Evolutionary conservation across 2,113 vertebrate species (phyloP).

Genomic region (Peromyscus leucopus): DNA sequence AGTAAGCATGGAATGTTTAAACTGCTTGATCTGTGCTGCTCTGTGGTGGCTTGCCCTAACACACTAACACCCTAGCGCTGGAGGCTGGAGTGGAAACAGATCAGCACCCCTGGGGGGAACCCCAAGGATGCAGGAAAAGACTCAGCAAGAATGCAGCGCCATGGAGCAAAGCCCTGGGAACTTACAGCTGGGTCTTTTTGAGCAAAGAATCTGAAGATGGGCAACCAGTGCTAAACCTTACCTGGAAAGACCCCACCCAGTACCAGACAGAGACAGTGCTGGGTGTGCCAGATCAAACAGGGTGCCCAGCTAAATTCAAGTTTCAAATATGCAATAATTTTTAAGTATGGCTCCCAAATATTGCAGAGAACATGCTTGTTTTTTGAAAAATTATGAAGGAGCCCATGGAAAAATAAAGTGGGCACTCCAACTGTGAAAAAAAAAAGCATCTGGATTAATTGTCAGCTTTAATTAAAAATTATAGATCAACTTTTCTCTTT

Average conservation of each 20-base stretch:
- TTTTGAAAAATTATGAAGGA: background rate
- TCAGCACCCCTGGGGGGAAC: accelerated
- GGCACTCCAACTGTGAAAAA: background rate
- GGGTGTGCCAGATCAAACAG: background rate
- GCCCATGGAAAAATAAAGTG: background rate
- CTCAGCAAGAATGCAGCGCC: accelerated
- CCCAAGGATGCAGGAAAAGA: accelerated
- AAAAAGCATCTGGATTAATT: background rate
- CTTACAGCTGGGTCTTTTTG: background rate
- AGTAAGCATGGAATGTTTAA: background rate
- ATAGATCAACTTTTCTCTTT: background rate
- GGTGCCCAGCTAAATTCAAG: background rate
- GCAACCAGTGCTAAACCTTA: too few relatives aligned
- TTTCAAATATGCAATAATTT: background rate
- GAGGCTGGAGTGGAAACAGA: accelerated
- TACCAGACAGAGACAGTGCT: too few relatives aligned
- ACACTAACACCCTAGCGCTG: accelerated
- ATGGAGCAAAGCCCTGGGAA: accelerated
- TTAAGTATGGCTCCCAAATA: background rate
- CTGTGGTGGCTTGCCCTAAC: accelerated
- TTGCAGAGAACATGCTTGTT: background rate
- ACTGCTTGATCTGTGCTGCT: background rate
- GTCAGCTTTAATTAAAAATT: background rate
- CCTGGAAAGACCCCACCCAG: accelerated
- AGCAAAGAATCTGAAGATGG: too few relatives aligned